phyloP scores from a whole-genome alignment of 2,888 invertebrate genomes.

The Zonitis immaculata region DNA sequence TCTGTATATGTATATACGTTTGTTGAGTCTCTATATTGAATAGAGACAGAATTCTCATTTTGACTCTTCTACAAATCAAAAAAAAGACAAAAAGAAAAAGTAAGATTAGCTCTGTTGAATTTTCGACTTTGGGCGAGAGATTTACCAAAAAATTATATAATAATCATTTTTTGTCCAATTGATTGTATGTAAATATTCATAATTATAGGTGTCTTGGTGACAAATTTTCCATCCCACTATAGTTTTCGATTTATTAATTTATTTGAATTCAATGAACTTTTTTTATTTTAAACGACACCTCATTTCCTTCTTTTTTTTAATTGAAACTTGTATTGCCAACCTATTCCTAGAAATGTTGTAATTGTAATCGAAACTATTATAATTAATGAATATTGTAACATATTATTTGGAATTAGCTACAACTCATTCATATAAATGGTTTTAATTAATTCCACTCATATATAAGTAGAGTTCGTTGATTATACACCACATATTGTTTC shows the following conservation, averaged over 20 bases:
- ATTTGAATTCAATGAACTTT: not conserved
- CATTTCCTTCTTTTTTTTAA: not conserved
- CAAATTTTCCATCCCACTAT: no score
- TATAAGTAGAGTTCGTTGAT: not conserved
- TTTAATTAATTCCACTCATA: conserved; percentile 10
- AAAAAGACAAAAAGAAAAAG: not conserved
- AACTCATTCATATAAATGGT: conserved; percentile 8
- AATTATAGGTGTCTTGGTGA: no score
- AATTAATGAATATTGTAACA: conserved; percentile 14
- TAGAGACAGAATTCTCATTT: not conserved
- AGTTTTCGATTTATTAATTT: no score
- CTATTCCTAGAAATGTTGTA: not conserved
- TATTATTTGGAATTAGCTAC: conserved; percentile 9
- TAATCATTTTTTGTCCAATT: no score
- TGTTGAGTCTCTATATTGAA: not conserved
- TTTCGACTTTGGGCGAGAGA: not conserved
- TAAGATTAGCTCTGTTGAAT: not conserved
- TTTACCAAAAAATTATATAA: no score
- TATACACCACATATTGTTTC: not conserved
- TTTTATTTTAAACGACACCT: not conserved
- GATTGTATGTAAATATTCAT: no score
- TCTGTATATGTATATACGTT: not conserved
- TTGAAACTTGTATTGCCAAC: conserved; percentile 3
- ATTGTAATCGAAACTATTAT: no score
- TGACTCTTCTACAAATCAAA: not conserved